Conservation (phyloP, 2,797 vertebrate genomes). For the Epinephelus awoara region DNA sequence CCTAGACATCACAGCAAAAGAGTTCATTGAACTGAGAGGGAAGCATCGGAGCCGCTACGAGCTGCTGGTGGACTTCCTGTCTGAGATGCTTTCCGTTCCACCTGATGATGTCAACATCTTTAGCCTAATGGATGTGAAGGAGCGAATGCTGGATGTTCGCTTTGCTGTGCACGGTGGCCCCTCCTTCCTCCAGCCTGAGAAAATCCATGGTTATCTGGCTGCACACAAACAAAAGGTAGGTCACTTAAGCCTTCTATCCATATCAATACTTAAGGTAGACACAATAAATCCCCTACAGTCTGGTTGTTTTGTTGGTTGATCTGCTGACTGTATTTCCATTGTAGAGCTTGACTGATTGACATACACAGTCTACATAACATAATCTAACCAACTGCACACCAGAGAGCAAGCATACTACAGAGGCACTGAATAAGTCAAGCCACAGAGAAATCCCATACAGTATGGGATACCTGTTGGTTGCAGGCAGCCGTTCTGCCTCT, state of each 20-base stretch:
- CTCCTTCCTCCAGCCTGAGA: conserved; percentile 87
- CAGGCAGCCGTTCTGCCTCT: conserved; percentile 30
- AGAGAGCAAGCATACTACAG: conserved; percentile 1
- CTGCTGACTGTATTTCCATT: not conserved
- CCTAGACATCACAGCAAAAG: conserved; percentile 87
- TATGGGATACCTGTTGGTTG: conserved; percentile 11
- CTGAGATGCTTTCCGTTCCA: conserved; percentile 85
- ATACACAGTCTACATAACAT: not conserved
- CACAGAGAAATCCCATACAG: conserved; percentile 5
- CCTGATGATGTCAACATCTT: conserved; percentile 85
- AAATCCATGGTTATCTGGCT: conserved; percentile 87
- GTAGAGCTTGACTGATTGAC: conserved; percentile 1
- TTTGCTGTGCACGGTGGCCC: conserved; percentile 80
- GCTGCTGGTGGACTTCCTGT: conserved; percentile 86
- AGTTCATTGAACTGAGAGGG: conserved; percentile 87
- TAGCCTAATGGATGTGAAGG: conserved; percentile 83
- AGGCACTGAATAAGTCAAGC: not conserved
- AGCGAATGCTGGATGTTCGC: conserved; percentile 85
- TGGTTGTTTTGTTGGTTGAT: conserved; percentile 3
- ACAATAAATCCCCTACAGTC: not conserved
- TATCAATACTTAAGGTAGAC: not conserved
- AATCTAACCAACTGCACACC: conserved; percentile 9
- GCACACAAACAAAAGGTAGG: conserved; percentile 90
- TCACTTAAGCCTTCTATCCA: not conserved
- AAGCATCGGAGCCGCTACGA: conserved; percentile 81